Evolutionary conservation across 2,113 vertebrate species (phyloP), one percentile per base, ranked within the genome.

Genomic region (Serinus canaria): DNA sequence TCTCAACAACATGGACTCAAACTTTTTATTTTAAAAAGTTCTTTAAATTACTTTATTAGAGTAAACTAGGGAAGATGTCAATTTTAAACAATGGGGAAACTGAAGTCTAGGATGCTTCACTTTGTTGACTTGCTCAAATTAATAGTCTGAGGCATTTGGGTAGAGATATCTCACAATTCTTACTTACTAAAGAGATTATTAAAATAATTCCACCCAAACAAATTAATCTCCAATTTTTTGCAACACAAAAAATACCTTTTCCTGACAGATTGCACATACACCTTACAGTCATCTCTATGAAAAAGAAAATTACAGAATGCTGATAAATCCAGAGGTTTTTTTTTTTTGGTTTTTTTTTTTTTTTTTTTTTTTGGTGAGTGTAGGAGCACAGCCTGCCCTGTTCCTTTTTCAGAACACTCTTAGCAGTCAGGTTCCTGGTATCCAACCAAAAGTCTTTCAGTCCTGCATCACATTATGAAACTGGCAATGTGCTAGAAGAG

Each of bases 401-500:
- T 63, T 95, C 92, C 21, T 27, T 11, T 81, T 86, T 90, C 80
- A 94, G 67, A 21, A 49, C 68, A 74, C 33, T 68, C 28, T 87
- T 47, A 96, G 76, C 89, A 94, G 97, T 90, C 63, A 87, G 52
- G 74, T 93, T 58, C 79, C 76, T 84, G 50, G 46, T 93, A 85
- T 59, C 43, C 39, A 59, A 96, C 72, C 30, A 89, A 87, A 95
- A 85, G 83, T 90, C 77, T 92, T 96, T 95, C 86, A 93, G 31
- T 90, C 72, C 33, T 74, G 41, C 78, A 94, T 94, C 88, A 91
- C 84, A 90, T 88, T 53, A 82, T 90, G 73, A 96, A 97, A 95
- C 37, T 53, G 25, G 47, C 93, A 87, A 87, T 73, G 20, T 30
- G 52, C 49, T 90, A 89, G 64, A 94, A 83, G 66, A 95, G 43